These are phyloP conservation scores for Gymnopithys bicolor DNA, from an alignment of 2,797 vertebrate genomes.

Conservation along the genomic window DNA sequence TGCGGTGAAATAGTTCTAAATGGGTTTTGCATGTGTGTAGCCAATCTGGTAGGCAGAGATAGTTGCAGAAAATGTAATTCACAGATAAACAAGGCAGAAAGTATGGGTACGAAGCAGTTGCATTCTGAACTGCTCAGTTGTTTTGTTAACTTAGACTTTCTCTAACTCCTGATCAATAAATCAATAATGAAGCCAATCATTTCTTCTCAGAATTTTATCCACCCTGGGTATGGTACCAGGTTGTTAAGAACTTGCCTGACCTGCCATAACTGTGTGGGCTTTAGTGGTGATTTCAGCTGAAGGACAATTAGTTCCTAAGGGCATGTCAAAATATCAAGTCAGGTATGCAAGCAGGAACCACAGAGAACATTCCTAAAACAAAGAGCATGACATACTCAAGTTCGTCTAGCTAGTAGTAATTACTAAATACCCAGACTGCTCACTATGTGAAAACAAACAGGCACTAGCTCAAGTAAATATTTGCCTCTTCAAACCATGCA, in stretches of 20 bases:
- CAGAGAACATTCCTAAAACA: neutral
- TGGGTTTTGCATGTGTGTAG: neutral
- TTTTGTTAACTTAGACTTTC: neutral
- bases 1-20: slow-evolving; percentile 12
- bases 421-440: neutral
- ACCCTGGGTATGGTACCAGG: neutral
- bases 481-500: neutral
- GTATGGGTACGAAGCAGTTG: neutral
- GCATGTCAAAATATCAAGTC: neutral
- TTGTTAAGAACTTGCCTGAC: neutral
- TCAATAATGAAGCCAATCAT: neutral
- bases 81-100: neutral
- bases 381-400: neutral
- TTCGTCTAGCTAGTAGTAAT: neutral
- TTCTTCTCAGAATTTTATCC: neutral
- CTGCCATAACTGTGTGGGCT: neutral
- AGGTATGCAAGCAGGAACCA: neutral
- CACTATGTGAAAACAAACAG: neutral
- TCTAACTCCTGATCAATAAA: neutral
- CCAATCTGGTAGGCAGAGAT: neutral
- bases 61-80: neutral
- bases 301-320: neutral
- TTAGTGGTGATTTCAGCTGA: neutral
- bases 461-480: neutral
- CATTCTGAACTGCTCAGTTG: neutral